phyloP scores from a whole-genome alignment of 2,888 invertebrate genomes.

The Corbicula japonica region DNA sequence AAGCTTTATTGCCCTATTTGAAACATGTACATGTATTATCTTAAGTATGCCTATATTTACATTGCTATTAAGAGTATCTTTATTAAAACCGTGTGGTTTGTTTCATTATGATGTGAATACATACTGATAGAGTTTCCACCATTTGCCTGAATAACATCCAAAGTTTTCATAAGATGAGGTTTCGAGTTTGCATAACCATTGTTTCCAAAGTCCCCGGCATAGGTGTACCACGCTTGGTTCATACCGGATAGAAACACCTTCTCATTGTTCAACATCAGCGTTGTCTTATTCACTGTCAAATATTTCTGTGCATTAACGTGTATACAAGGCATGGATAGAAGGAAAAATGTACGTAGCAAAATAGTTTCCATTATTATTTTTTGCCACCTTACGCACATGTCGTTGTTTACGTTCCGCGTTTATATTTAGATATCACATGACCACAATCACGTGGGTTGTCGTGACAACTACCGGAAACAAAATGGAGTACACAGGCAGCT shows the following conservation, averaged over 20 bases:
- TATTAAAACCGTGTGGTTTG: too few relatives aligned
- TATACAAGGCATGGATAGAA: too few relatives aligned
- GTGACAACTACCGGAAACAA: constrained; percentile 72
- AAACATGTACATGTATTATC: not conserved
- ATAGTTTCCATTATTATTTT: not conserved
- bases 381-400: not conserved
- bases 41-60: too few relatives aligned
- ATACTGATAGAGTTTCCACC: constrained; percentile 72
- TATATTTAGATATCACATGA: constrained; percentile 54
- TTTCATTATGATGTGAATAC: constrained; percentile 15
- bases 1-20: too few relatives aligned
- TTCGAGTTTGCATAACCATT: constrained; percentile 51
- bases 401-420: constrained; percentile 17
- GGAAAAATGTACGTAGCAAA: too few relatives aligned
- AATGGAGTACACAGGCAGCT: constrained; percentile 86
- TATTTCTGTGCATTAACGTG: constrained; percentile 27
- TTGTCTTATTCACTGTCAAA: constrained; percentile 52
- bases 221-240: constrained; percentile 70
- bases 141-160: constrained; percentile 51
- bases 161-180: constrained; percentile 47
- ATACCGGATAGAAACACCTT: constrained; percentile 70
- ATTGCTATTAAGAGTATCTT: too few relatives aligned
- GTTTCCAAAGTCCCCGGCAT: constrained; percentile 67
- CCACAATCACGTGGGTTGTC: constrained; percentile 52
- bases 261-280: constrained; percentile 60